These are phyloP conservation scores for Sinopyrophorus schimmeli DNA, from an alignment of 2,888 invertebrate genomes.

Conservation along the genomic window DNA sequence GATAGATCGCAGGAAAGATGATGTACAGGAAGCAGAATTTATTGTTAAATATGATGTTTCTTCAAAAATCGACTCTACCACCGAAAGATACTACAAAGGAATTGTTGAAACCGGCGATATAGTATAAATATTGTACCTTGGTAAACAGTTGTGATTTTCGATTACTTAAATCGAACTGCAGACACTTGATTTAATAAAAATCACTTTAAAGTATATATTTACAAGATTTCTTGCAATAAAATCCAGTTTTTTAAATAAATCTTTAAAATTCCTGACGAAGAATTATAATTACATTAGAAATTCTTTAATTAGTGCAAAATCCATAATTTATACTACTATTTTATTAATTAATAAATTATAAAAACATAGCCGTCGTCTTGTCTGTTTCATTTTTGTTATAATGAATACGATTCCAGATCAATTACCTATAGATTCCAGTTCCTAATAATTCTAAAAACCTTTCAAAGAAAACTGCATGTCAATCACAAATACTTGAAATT, in stretches of 20 bases:
- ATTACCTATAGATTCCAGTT: constrained; percentile 45
- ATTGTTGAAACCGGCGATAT: constrained; percentile 60
- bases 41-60: constrained; percentile 63
- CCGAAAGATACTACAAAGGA: constrained; percentile 64
- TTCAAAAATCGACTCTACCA: constrained; percentile 58
- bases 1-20: constrained; percentile 34
- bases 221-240: too few relatives aligned
- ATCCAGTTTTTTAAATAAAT: too few relatives aligned
- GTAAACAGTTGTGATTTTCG: constrained; percentile 27
- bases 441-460: constrained; percentile 43
- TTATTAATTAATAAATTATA: constrained; percentile 36
- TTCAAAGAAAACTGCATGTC: constrained; percentile 35
- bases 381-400: constrained; percentile 38
- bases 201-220: too few relatives aligned
- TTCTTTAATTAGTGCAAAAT: constrained; percentile 39
- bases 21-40: constrained; percentile 61
- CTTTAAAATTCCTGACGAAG: too few relatives aligned
- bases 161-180: background rate
- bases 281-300: constrained; percentile 16
- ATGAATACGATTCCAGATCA: constrained; percentile 35
- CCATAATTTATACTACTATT: constrained; percentile 38
- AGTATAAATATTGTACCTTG: constrained; percentile 44
- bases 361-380: constrained; percentile 35
- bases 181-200: too few relatives aligned
- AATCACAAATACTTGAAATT: constrained; percentile 36